These are phyloP conservation scores for Cotesia congregata DNA, from an alignment of 2,888 invertebrate genomes.

Conservation along the genomic window DNA sequence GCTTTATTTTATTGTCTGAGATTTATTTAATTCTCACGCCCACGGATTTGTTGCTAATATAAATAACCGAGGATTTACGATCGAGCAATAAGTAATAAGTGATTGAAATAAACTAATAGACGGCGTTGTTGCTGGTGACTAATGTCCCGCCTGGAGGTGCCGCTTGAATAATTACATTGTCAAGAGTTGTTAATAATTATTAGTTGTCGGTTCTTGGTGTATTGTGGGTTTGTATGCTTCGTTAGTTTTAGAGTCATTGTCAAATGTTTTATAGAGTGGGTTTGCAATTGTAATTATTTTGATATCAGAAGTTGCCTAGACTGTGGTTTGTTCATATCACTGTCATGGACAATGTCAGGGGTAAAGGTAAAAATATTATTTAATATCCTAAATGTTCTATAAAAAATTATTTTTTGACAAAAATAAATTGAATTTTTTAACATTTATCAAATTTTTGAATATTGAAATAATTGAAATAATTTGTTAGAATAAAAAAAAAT, in stretches of 20 bases:
- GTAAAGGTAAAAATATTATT: slow-evolving; percentile 10
- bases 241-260: slow-evolving; percentile 4
- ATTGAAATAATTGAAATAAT: no score
- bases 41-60: slow-evolving; percentile 38
- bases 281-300: not conserved
- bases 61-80: slow-evolving; percentile 12
- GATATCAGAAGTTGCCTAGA: not conserved
- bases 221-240: not conserved
- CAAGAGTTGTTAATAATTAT: slow-evolving; percentile 24
- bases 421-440: no score
- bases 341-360: not conserved
- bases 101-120: slow-evolving; percentile 42
- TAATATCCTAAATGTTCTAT: not conserved
- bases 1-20: not conserved
- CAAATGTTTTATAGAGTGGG: slow-evolving; percentile 2
- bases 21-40: slow-evolving; percentile 45
- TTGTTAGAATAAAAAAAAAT: no score
- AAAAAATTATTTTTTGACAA: not conserved
- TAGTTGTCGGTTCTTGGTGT: not conserved
- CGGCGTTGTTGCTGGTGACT: slow-evolving; percentile 18
- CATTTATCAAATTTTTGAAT: no score
- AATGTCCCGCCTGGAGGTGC: slow-evolving; percentile 20
- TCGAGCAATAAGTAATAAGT: slow-evolving; percentile 36
- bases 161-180: slow-evolving; percentile 35
- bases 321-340: not conserved